Base-by-base conservation (phyloP, 2,888 invertebrate genomes). In the Caenorhabditis angaria region DNA sequence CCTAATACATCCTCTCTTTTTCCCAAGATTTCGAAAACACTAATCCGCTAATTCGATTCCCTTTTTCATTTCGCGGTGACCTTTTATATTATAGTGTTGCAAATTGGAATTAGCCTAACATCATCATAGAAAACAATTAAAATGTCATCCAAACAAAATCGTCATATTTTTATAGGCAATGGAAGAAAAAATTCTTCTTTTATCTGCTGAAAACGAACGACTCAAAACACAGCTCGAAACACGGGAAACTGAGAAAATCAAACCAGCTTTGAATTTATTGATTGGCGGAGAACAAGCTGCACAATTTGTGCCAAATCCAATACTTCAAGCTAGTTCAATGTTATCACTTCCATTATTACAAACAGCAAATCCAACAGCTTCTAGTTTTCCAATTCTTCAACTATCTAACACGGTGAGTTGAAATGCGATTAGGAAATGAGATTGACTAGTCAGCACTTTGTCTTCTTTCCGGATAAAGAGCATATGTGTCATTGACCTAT, bases 121-220 rank as follows among this genome's bases (percentile, higher is more conserved):
- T n/a, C n/a, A n/a, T n/a, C n/a, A n/a, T n/a, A 32, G 10, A 32
- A 32, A 32, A 32, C 5, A 32, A 32, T 10, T 14, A 41, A 41
- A 41, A 41, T 20, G 14, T 54, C n/a, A n/a, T n/a, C n/a, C n/a
- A n/a, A n/a, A n/a, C n/a, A n/a, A n/a, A n/a, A n/a, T n/a, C n/a
- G n/a, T n/a, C n/a, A n/a, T 14, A 10, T 5, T 28, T 28, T 28
- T 29, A 18, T 28, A 29, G 57, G 32, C 95, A 1, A 90, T 97
- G 71, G 97, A 97, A 87, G 94, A 94, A 83, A 91, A 95, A 56
- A 95, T 97, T 32, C 92, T 94, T 65, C 95, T 96, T 88, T 90
- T 99, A 64, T 94, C 94, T 78, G 94, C 94, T 89, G 97, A 97
- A 88, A 97, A 97, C 89, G 94, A 95, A 88, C 93, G 94, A 56